Percentiles rank a stretch among this genome's conserved stretches.
These are phyloP conservation scores for Salvelinus namaycush DNA, from an alignment of 2,113 vertebrate species.

Conservation along the genomic window DNA sequence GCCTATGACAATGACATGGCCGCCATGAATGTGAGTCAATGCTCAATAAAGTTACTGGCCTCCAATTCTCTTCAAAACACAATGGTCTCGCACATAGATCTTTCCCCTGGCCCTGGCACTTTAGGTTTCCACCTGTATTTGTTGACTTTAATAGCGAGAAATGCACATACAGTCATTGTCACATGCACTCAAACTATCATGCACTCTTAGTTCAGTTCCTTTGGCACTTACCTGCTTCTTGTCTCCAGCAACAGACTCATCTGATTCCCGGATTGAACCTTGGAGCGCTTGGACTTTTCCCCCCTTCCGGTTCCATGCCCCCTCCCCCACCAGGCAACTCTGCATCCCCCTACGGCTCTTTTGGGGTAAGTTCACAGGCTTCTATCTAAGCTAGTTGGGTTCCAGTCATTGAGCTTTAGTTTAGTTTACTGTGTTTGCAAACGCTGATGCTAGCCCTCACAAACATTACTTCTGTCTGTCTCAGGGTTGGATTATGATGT, in stretches of 20 bases:
- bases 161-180: not conserved
- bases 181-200: too few relatives aligned
- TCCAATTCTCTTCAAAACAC: too few relatives aligned
- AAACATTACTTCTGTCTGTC: not conserved
- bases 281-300: constrained; percentile 90
- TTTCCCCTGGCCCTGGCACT: not conserved
- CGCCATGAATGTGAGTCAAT: constrained; percentile 89
- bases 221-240: constrained; percentile 24
- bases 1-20: constrained; percentile 96
- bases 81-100: too few relatives aligned
- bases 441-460: not conserved
- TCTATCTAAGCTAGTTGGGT: not conserved
- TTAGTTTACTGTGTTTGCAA: not conserved
- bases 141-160: not conserved
- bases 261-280: constrained; percentile 93
- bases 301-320: constrained; percentile 85
- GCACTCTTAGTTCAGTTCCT: too few relatives aligned
- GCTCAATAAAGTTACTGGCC: not conserved
- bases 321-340: constrained; percentile 85
- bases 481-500: not conserved
- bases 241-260: constrained; percentile 86
- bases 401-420: not conserved
- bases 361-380: constrained; percentile 76
- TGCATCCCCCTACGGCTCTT: constrained; percentile 83
- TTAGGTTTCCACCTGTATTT: not conserved